Percentiles rank a stretch among this genome's conserved stretches.
Evolutionary conservation across 2,113 vertebrate species (phyloP).

Genomic region (Aptenodytes forsteri): DNA sequence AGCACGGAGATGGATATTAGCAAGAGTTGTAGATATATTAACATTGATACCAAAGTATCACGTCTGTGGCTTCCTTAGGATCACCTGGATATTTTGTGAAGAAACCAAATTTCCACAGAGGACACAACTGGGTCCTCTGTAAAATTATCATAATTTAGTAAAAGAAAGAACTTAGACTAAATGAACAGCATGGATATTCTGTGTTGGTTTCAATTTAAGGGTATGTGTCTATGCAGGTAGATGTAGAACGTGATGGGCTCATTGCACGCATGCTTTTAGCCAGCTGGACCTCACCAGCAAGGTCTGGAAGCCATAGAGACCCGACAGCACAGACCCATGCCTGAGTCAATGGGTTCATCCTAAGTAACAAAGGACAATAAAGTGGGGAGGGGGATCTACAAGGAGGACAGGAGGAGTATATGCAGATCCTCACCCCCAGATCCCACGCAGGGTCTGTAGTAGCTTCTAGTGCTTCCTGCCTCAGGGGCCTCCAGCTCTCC

Average conservation of each 20-base stretch:
- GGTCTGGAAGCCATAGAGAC: neutral
- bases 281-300: neutral
- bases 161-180: neutral
- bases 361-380: neutral
- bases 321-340: accelerated
- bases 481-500: neutral
- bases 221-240: neutral
- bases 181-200: neutral
- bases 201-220: neutral
- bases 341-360: neutral
- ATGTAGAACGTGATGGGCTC: neutral
- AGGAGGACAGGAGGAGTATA: neutral
- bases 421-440: neutral
- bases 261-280: accelerated
- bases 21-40: neutral
- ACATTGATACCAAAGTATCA: neutral
- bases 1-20: neutral
- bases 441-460: neutral
- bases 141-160: neutral
- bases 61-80: neutral
- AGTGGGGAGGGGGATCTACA: neutral
- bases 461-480: neutral
- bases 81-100: neutral
- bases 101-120: neutral
- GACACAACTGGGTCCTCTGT: neutral